phyloP scores from a whole-genome alignment of 2,797 vertebrate genomes.

The Anguilla marmorata region DNA sequence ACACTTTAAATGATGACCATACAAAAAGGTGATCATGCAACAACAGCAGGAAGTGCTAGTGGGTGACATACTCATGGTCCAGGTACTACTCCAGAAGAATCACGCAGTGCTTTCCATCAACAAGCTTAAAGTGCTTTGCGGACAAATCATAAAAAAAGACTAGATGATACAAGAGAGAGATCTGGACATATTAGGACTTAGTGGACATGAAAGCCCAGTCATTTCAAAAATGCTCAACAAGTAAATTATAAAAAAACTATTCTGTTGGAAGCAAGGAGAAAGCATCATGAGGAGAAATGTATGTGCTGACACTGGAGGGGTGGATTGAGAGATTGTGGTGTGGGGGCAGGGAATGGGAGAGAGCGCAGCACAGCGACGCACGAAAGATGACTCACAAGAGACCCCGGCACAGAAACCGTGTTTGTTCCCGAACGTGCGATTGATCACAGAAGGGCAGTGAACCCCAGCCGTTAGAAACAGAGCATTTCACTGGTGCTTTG shows the following conservation, averaged over 20 bases:
- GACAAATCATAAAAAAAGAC: background rate
- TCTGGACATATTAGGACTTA: background rate
- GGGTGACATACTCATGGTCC: background rate
- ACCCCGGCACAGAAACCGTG: constrained; percentile 27
- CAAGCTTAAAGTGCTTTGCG: background rate
- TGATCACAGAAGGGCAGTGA: constrained; percentile 39
- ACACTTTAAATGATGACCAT: background rate
- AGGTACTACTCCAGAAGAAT: background rate
- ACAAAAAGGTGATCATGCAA: background rate
- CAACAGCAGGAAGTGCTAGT: background rate
- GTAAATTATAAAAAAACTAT: constrained; percentile 12
- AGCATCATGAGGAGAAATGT: background rate
- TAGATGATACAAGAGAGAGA: background rate
- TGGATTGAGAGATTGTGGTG: background rate
- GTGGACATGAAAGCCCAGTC: background rate
- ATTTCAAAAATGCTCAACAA: constrained; percentile 16
- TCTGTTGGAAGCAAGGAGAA: background rate
- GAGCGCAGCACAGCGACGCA: constrained; percentile 6
- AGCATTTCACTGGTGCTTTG: background rate
- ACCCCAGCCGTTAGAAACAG: constrained; percentile 8
- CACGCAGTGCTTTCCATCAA: background rate
- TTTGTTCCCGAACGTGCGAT: constrained; percentile 29
- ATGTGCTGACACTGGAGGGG: background rate
- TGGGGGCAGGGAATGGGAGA: constrained; percentile 18
- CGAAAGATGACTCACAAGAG: constrained; percentile 34